Base-by-base conservation (phyloP, 1,140 invertebrate genomes). In the Zaprionus gabonicus region DNA sequence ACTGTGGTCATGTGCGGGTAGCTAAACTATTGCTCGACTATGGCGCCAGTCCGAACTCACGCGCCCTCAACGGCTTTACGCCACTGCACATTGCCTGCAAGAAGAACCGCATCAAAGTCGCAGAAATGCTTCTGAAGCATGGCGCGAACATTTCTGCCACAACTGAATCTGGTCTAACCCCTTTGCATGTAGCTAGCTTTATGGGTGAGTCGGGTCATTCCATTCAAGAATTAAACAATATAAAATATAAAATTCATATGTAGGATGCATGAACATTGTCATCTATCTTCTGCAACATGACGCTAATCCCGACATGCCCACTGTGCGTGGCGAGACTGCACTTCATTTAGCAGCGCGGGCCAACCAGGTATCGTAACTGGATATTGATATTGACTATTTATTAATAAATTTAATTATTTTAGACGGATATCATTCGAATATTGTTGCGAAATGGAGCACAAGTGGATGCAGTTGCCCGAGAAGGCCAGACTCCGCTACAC, bases 11-110 rank as follows among this genome's bases (percentile, higher is more conserved):
- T 93, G 98, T 98, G 20, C 93, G 93, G 74, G 98, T 99, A 9
- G 98, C 99, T 2, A 99, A 99, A 93, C 94, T 99, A 25, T 94
- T 99, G 15, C 94, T 99, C 57, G 98, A 96, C 75, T 95, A 97
- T 90, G 98, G 98, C 80, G 99, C 98, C n/a, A 98, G 99, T 93
- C 96, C 98, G 0, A 99, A 99, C 93, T 96, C 99, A 0, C 94
- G 99, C 56, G 99, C 99, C 55, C 94, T 99, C 25, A 99, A 99
- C 93, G 99, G 99, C 13, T 99, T 99, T 92, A 99, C 98, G 1
- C 99, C 99, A 0, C 94, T 99, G 55, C 98, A 99, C 91, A 99
- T 99, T 92, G 99, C 99, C 38, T 99, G 99, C 93, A 99, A 99
- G 93, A 99, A 99, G 94, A 99, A 99, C 94, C 94, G 99, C 36